A percentile compares a stretch with the other conserved stretches of the same genome.
phyloP scores from a whole-genome alignment of 1,140 invertebrate species.

The Globodera rostochiensis region DNA sequence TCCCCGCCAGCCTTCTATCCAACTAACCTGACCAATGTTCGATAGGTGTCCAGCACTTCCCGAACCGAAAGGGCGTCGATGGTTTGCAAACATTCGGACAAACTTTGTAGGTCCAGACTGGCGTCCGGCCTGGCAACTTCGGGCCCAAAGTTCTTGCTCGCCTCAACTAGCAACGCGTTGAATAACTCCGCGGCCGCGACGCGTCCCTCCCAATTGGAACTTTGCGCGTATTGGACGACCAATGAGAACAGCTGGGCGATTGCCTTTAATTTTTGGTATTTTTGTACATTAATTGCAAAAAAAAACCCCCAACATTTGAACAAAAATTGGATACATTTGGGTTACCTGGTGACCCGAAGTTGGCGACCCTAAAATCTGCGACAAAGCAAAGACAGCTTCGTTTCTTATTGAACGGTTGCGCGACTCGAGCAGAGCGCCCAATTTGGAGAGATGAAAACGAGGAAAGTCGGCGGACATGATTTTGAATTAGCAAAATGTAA shows the following conservation, averaged over 20 bases:
- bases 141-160: not conserved
- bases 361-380: slow-evolving; percentile 39
- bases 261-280: not conserved
- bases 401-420: slow-evolving; percentile 39
- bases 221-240: slow-evolving; percentile 16
- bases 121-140: not conserved
- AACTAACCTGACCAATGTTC: slow-evolving; percentile 38
- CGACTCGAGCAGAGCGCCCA: slow-evolving; percentile 39
- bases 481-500: too few relatives aligned
- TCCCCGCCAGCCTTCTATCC: not conserved
- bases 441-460: slow-evolving; percentile 9
- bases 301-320: too few relatives aligned
- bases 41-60: slow-evolving; percentile 36
- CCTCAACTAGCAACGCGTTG: slow-evolving; percentile 24
- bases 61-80: slow-evolving; percentile 35
- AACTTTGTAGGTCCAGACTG: not conserved
- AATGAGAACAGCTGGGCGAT: slow-evolving; percentile 14
- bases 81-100: slow-evolving; percentile 6
- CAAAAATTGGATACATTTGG: slow-evolving; percentile 13
- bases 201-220: slow-evolving; percentile 45
- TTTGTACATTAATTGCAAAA: too few relatives aligned
- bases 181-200: slow-evolving; percentile 46
- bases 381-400: slow-evolving; percentile 38
- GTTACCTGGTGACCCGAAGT: slow-evolving; percentile 13
- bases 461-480: not conserved